Evolutionary conservation across 2,888 invertebrate species (phyloP).

Genomic region (Xestobium rufovillosum): DNA sequence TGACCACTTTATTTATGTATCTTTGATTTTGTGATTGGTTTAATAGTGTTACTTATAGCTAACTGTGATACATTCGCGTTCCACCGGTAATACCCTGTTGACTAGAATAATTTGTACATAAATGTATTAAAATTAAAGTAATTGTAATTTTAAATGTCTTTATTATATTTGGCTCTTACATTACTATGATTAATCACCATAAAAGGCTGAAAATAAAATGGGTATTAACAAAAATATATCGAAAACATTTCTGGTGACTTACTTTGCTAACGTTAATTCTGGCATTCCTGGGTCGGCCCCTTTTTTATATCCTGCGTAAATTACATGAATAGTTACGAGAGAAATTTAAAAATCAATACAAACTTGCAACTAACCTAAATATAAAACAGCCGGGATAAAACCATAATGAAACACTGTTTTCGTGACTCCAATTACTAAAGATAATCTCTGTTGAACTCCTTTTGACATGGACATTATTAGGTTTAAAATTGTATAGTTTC

Average conservation of each 20-base stretch:
- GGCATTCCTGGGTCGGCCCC: constrained; percentile 65
- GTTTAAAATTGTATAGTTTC: no score
- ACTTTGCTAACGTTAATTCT: constrained; percentile 50
- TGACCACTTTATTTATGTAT: no score
- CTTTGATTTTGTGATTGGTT: constrained; percentile 1
- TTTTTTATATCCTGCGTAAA: constrained; percentile 55
- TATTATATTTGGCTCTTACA: constrained; percentile 3
- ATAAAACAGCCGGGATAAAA: constrained; percentile 61
- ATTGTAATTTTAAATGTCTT: constrained; percentile 9
- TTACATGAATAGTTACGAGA: constrained; percentile 7
- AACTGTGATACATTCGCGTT: constrained; percentile 1
- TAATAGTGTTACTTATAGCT: neutral
- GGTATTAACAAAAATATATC: no score
- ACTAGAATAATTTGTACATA: constrained; percentile 10
- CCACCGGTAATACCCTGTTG: no score
- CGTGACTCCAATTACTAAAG: constrained; percentile 50
- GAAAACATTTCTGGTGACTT: no score
- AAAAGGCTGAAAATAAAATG: constrained; percentile 42
- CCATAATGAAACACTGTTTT: constrained; percentile 63
- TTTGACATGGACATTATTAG: no score
- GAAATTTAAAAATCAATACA: constrained; percentile 6
- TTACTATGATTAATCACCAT: constrained; percentile 35
- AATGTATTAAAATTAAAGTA: constrained; percentile 1
- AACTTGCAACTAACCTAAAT: constrained; percentile 48
- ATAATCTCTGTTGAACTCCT: constrained; percentile 53